Evolutionary conservation across 1,140 invertebrate species (phyloP), one percentile per base, ranked within the genome.

Genomic region (Apocrypta bakeri): DNA sequence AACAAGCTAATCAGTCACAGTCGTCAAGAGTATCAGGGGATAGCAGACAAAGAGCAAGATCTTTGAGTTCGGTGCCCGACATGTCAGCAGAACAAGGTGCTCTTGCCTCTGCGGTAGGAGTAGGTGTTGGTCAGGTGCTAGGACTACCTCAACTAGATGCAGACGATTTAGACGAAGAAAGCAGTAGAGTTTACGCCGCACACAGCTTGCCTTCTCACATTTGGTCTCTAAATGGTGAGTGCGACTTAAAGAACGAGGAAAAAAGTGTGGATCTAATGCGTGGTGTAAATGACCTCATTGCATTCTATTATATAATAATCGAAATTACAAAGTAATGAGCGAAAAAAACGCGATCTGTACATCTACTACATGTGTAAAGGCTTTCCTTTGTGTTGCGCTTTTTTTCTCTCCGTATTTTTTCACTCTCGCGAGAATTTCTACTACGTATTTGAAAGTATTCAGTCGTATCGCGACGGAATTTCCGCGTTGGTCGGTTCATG

Each of bases 121-220:
- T 91, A 17, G 89, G 89, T 69, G 90, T 91, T 71, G 90, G 90
- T 29, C 91, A 92, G 80, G 89, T 90, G 8, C 86, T 92, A 72
- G 91, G 91, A 74, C 83, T 92, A 68, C 90, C 88, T 21, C 91
- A 90, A 80, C 85, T 92, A 21, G 91, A 92, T 42, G 86, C 88
- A 1, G 91, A 92, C 72, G 91, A 92, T 85, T 85, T 90, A 21
- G 91, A 92, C 71, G 91, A 92, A 84, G 92, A 91, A 84, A 92
- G 89, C 42, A 96, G 96, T 80, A 93, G 96, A 83, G 82, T 83
- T 68, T 97, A 97, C 90, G 96, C 96, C 81, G 96, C 97, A 87
- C 96, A 97, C 91, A 97, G 96, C 85, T 93, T 97, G 91, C 97
- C 96, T 90, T 96, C 96, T 85, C 96, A 97, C 91, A 97, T 98